Percentiles rank a stretch among this genome's conserved stretches.
Evolutionary conservation across 2,113 vertebrate genomes (phyloP).

Genomic region (Heloderma charlesbogerti): DNA sequence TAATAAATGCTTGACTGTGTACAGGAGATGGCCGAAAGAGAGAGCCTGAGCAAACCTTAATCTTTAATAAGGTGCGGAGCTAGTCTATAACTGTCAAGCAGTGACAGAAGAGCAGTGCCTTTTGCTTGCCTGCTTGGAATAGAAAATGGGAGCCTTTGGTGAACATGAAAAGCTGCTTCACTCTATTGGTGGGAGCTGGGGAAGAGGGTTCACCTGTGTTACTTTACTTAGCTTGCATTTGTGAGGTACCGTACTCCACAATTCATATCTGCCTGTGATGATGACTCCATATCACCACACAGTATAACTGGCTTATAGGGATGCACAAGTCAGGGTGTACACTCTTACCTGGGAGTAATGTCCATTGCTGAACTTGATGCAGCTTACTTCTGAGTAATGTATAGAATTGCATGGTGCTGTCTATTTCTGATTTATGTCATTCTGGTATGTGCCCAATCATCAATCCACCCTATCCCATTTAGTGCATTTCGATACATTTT

Average conservation of each 20-base stretch:
- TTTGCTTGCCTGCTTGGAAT: conserved; percentile 76
- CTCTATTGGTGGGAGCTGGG: conserved; percentile 43
- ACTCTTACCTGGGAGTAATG: background rate
- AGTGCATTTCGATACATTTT: too few relatives aligned
- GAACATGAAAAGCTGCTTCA: conserved; percentile 53
- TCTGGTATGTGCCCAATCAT: background rate
- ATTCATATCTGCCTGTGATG: conserved; percentile 23
- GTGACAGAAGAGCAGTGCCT: conserved; percentile 71
- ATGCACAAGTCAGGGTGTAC: background rate
- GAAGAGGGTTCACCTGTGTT: conserved; percentile 22
- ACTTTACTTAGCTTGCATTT: conserved; percentile 59
- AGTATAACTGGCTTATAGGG: background rate
- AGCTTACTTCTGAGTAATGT: background rate
- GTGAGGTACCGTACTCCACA: conserved; percentile 38
- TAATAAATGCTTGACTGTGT: conserved; percentile 73
- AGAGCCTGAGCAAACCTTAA: conserved; percentile 76
- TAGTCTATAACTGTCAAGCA: conserved; percentile 81
- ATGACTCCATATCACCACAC: too few relatives aligned
- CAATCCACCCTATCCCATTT: too few relatives aligned
- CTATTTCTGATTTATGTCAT: background rate
- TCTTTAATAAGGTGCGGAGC: conserved; percentile 82
- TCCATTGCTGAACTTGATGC: background rate
- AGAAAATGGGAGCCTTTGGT: conserved; percentile 68
- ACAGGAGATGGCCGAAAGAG: conserved; percentile 71
- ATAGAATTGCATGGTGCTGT: background rate